These are phyloP conservation scores for Microtus richardsoni DNA, from an alignment of 2,113 vertebrate genomes.

Conservation along the genomic window DNA sequence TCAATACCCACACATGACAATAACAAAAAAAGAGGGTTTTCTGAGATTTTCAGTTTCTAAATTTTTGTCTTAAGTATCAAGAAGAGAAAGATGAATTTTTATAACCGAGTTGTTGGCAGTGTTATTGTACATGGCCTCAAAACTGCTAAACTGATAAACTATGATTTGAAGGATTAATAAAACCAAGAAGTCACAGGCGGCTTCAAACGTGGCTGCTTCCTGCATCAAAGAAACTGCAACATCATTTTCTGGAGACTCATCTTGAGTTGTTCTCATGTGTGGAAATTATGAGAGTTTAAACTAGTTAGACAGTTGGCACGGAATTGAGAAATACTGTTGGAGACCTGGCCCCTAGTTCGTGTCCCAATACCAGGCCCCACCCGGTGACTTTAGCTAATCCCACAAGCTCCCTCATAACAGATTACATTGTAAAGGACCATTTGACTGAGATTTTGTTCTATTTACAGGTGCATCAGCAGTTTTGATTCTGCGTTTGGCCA, in stretches of 20 bases:
- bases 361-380: background rate
- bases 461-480: background rate
- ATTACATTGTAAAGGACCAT: background rate
- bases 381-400: background rate
- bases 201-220: background rate
- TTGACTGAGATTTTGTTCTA: background rate
- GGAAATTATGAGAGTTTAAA: background rate
- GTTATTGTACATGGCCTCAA: slow-evolving; percentile 35
- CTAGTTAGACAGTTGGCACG: background rate
- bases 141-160: background rate
- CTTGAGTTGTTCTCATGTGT: background rate
- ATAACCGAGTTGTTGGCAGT: slow-evolving; percentile 7
- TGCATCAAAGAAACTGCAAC: background rate
- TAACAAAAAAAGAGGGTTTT: background rate
- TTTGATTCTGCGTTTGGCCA: slow-evolving; percentile 36
- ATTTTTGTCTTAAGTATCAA: slow-evolving; percentile 65
- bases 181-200: slow-evolving; percentile 27
- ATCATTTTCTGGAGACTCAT: background rate
- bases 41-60: slow-evolving; percentile 42
- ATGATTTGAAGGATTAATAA: slow-evolving; percentile 35
- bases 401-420: background rate
- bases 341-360: background rate
- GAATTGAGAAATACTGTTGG: background rate
- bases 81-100: slow-evolving; percentile 56
- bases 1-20: background rate